phyloP scores from a whole-genome alignment of 2,888 invertebrate species.

The Dinocampus coccinellae region DNA sequence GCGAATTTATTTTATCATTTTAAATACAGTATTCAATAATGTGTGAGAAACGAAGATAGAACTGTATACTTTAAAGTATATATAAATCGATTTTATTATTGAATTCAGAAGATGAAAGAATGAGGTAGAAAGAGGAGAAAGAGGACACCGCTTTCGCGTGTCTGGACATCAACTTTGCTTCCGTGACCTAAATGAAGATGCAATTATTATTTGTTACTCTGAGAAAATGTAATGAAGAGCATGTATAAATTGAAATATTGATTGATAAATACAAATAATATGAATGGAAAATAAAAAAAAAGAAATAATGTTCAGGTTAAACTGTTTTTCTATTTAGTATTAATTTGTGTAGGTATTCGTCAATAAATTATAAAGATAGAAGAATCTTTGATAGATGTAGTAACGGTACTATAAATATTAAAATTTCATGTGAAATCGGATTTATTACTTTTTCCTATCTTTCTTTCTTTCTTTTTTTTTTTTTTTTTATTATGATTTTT shows the following conservation, averaged over 20 bases:
- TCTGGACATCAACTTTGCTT: slow-evolving; percentile 18
- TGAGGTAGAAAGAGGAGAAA: background rate
- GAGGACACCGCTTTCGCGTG: slow-evolving; percentile 1
- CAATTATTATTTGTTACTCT: slow-evolving; percentile 14
- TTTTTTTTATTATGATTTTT: background rate
- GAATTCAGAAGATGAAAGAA: background rate
- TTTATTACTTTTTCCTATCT: background rate
- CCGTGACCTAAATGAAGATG: slow-evolving; percentile 25
- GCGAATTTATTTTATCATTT: slow-evolving; percentile 51
- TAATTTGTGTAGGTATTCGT: slow-evolving; percentile 3
- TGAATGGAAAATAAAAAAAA: background rate
- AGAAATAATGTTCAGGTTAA: background rate
- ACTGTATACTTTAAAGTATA: background rate
- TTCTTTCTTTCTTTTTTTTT: background rate
- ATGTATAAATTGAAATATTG: background rate
- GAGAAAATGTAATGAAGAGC: background rate
- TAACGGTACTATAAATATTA: slow-evolving; percentile 18
- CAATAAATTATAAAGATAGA: slow-evolving; percentile 1
- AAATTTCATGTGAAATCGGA: background rate
- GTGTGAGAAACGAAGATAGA: background rate
- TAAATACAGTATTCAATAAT: background rate
- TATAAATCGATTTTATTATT: slow-evolving; percentile 3
- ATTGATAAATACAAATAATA: background rate
- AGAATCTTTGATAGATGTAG: slow-evolving; percentile 19
- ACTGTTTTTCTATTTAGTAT: background rate